Base-by-base conservation (phyloP, 2,888 invertebrate genomes). In the Terebella lapidaria region DNA sequence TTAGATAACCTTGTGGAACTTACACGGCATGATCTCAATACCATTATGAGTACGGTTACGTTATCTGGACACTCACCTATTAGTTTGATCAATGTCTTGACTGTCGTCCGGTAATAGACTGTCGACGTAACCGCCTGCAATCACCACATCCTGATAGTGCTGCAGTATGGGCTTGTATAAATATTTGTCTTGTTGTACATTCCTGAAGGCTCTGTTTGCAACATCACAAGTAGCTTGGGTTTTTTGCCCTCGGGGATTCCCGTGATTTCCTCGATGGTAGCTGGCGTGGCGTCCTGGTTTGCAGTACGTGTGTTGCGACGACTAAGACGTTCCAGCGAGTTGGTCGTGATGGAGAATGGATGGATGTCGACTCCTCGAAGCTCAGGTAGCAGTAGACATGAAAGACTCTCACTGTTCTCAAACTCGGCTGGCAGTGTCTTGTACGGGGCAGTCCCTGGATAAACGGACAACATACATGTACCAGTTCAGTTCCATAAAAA, bases 91-190 rank as follows among this genome's bases (percentile, higher is more conserved):
- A 35, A 35, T 22, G 15, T 49, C 49, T 22, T 15, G 35, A 10
- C 35, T 18, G 35, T 35, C 24, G 10, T 49, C 49, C 5, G 49
- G 22, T 5, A n/a, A 49, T 5, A 53, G 5, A 28, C 28, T 10
- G 22, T 53, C 53, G 15, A 53, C 53, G 28, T 27, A 53, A 5
- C 53, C 53, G 5, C 53, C 53, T 5, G 53, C 53, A 10, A 49
- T 22, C 15, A 53, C 53, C 27, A 28, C 10, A 5, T 5, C 22
- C 53, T 25, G 15, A 28, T 27, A 53, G 5, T 22, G 10, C 53
- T 22, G 5, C 53, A 53, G 5, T 10, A 53, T 10, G 15, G 28
- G 5, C 4, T 10, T 10, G 10, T 15, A 5, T 15, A 53, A 15
- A 25, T 53, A 26, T 5, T 10, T 18, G 4, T 25, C 53, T 35